Conservation (phyloP, 2,113 vertebrate genomes). For the Pteruthius melanotis region DNA sequence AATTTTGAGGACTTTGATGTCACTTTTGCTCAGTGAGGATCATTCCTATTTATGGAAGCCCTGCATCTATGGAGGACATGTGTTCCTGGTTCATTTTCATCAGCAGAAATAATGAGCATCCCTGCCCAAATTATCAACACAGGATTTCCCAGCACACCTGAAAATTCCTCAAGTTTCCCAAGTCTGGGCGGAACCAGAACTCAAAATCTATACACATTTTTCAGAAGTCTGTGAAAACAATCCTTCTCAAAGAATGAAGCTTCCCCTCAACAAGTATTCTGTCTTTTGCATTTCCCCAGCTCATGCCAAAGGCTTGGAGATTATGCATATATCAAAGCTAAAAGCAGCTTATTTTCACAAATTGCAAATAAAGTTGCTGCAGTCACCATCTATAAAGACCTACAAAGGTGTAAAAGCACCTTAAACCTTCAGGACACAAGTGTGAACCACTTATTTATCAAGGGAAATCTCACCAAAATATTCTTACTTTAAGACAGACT, state of each 20-base stretch:
- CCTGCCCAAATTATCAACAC: not conserved
- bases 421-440: not conserved
- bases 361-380: not conserved
- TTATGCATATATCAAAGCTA: not conserved
- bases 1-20: not conserved
- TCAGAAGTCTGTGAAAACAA: not conserved
- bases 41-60: not conserved
- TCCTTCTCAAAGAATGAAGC: not conserved
- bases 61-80: rapidly evolving
- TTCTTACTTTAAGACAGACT: not conserved
- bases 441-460: not conserved
- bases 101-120: not conserved
- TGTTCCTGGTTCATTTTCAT: not conserved
- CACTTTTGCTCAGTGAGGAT: not conserved
- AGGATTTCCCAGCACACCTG: not conserved
- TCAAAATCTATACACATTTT: not conserved
- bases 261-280: not conserved
- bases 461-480: not conserved
- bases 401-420: not conserved
- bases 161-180: not conserved
- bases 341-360: not conserved
- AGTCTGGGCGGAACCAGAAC: not conserved
- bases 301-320: not conserved
- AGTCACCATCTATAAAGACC: not conserved
- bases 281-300: not conserved